phyloP scores from a whole-genome alignment of 2,797 vertebrate genomes.

The Sebastes cheni region DNA sequence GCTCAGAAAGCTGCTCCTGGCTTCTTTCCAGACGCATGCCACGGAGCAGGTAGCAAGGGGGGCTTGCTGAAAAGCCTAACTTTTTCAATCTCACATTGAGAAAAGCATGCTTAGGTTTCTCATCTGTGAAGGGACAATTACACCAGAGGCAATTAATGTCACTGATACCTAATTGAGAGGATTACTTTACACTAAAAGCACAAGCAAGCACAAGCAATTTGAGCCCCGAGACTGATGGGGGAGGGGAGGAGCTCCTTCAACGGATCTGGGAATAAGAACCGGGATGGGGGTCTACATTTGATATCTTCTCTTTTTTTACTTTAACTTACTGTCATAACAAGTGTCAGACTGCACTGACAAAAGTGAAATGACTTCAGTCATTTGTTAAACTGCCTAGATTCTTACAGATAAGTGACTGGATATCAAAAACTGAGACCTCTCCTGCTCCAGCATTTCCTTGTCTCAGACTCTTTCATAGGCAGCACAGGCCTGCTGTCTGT shows the following conservation, averaged over 20 bases:
- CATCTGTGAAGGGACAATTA: conserved; percentile 81
- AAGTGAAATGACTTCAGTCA: neutral
- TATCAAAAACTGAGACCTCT: neutral
- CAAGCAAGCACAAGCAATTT: conserved; percentile 30
- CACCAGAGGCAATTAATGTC: conserved; percentile 79
- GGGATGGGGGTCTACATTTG: neutral
- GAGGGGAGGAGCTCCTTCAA: neutral
- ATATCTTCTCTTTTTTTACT: conserved; percentile 21
- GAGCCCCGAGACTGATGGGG: neutral
- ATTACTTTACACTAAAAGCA: conserved; percentile 78
- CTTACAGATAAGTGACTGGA: neutral
- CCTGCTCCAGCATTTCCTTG: neutral
- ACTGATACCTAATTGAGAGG: conserved; percentile 78
- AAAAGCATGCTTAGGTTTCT: conserved; percentile 65
- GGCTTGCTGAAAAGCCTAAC: conserved; percentile 26
- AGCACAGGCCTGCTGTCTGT: conserved; percentile 10
- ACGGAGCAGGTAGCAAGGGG: conserved; percentile 21
- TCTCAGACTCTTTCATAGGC: conserved; percentile 16
- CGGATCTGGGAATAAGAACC: neutral
- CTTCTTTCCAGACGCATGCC: conserved; percentile 55
- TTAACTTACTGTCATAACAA: conserved; percentile 21
- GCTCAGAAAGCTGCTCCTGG: conserved; percentile 61
- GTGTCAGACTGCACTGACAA: neutral
- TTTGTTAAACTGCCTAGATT: neutral
- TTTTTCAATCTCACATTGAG: conserved; percentile 42